Evolutionary conservation across 2,797 vertebrate species (phyloP), one percentile per base, ranked within the genome.

Genomic region (Notoglanidium macrostoma): DNA sequence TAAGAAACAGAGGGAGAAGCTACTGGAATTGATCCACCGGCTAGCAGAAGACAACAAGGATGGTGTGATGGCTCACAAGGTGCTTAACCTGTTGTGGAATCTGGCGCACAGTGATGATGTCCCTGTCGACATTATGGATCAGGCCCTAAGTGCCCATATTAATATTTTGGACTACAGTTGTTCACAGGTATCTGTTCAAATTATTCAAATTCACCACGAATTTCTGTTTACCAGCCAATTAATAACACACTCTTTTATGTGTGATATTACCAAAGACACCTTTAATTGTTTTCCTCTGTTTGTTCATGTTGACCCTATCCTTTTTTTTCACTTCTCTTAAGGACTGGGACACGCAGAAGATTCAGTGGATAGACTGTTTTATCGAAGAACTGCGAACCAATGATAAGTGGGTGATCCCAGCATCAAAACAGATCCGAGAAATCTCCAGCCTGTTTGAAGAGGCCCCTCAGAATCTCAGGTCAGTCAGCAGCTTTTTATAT

Each of bases 131-230:
- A 99, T 99, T 90, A 99, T 99, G 98, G 98, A 99, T 94, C 97
- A 99, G 94, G 98, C 98, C 91, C 97, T 99, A 61, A 99, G 98
- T 90, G 98, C 98, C 88, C 98, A 99, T 94, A 99, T 99, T 93
- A 99, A 99, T 96, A 99, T 99, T 91, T 89, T 99, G 93, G 98
- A 99, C 95, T 99, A 99, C 91, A 99, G 98, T 93, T 99, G 98
- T 94, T 99, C 98, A 90, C 98, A 99, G 97, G 98, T 99, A 61
- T 55, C 72, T 49, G 15, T 1, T n/a, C 26, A 26, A 32, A 72
- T 44, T 35, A 73, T 14, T 73, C 2, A 17, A 68, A 68, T 68
- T 32, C 15, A 8, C 67, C 5, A 17, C 15, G 12, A 65, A 7
- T 72, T 46, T 73, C 10, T 73, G 21, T 73, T 46, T 46, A 17